phyloP scores from a whole-genome alignment of 2,113 vertebrate species.

The Xenopus laevis region DNA sequence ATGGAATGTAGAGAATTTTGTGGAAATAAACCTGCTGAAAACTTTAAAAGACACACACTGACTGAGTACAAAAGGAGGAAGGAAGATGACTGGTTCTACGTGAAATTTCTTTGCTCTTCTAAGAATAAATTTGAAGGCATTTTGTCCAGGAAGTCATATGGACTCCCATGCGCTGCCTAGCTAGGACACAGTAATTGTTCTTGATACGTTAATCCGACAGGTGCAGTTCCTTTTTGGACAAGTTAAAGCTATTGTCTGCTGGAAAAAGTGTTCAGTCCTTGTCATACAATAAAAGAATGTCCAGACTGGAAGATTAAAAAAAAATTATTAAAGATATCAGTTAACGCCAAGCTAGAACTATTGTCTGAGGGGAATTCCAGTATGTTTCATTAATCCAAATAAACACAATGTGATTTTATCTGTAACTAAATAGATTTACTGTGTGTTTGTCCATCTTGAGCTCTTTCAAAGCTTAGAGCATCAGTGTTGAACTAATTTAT shows the following conservation, averaged over 20 bases:
- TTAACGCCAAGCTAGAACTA: no score
- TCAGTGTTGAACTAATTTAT: no score
- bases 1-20: conserved; percentile 49
- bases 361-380: no score
- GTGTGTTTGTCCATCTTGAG: no score
- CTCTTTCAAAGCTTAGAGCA: no score
- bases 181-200: conserved; percentile 67
- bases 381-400: no score
- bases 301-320: conserved; percentile 31
- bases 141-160: conserved; percentile 69
- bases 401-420: no score
- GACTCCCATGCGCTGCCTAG: conserved; percentile 60
- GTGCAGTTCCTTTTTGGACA: conserved; percentile 71
- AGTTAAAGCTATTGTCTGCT: conserved; percentile 38
- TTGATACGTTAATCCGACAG: conserved; percentile 71
- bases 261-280: conserved; percentile 39
- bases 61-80: conserved; percentile 75
- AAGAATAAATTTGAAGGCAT: conserved; percentile 68
- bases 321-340: no score
- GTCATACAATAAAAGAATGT: conserved; percentile 31
- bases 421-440: no score
- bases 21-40: conserved; percentile 75
- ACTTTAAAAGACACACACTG: conserved; percentile 59
- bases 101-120: conserved; percentile 66
- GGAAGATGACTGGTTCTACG: conserved; percentile 67